Conservation (phyloP, 2,113 vertebrate genomes). For the Dicerorhinus sumatrensis region DNA sequence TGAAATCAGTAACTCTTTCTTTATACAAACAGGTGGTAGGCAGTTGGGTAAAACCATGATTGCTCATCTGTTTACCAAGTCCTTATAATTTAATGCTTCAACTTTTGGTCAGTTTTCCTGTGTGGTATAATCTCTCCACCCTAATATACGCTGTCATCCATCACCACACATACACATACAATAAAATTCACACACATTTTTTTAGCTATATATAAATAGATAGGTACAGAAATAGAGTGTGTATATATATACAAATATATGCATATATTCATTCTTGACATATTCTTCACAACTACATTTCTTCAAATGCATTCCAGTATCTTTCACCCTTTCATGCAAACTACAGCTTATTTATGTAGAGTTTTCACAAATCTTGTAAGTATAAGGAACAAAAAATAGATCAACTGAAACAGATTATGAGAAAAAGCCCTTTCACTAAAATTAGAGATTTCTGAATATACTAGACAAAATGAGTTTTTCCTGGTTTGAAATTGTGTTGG, state of each 20-base stretch:
- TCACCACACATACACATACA: not conserved
- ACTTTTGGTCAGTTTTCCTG: not conserved
- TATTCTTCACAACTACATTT: not conserved
- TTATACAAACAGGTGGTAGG: not conserved
- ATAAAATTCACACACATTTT: not conserved
- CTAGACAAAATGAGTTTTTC: not conserved
- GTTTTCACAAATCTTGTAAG: not conserved
- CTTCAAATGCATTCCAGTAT: not conserved
- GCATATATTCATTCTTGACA: not conserved
- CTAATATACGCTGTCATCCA: not conserved
- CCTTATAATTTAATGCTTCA: not conserved
- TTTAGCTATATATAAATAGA: not conserved
- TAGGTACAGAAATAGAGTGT: not conserved
- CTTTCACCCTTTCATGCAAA: not conserved
- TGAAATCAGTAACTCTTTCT: not conserved
- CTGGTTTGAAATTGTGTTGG: not conserved
- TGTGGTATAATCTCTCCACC: not conserved
- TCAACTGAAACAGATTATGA: not conserved
- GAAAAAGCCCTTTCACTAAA: conserved; percentile 13
- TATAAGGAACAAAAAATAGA: not conserved
- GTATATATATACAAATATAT: not conserved
- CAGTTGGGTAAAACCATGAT: not conserved
- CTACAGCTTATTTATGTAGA: not conserved
- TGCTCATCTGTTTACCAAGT: not conserved
- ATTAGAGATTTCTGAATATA: not conserved